Conservation (phyloP, 2,888 invertebrate species). For the Erebia aethiops region DNA sequence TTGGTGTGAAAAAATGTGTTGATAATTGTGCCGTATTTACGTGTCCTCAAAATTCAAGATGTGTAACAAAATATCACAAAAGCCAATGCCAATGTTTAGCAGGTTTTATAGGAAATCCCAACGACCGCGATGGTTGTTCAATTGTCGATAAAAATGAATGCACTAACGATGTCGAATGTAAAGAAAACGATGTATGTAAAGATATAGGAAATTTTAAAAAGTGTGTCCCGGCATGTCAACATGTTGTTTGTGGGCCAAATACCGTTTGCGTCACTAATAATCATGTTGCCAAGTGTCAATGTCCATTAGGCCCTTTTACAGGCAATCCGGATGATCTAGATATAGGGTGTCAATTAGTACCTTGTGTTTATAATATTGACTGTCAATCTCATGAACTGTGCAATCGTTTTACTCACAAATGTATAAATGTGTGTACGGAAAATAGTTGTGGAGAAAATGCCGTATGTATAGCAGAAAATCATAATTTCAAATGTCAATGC, state of each 20-base stretch:
- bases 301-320: constrained; percentile 92
- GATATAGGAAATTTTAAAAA: constrained; percentile 83
- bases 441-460: constrained; percentile 94
- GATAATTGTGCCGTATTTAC: constrained; percentile 91
- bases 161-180: constrained; percentile 90
- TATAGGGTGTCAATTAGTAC: constrained; percentile 90
- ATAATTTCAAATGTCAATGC: constrained; percentile 92
- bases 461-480: constrained; percentile 93
- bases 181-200: constrained; percentile 91
- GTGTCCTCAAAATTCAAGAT: constrained; percentile 92
- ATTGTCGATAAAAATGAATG: constrained; percentile 89
- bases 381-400: constrained; percentile 91
- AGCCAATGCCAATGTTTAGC: constrained; percentile 92
- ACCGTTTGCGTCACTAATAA: constrained; percentile 95
- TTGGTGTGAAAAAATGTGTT: constrained; percentile 92
- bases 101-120: constrained; percentile 94
- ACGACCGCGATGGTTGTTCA: constrained; percentile 93
- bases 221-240: constrained; percentile 91
- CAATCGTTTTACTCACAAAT: constrained; percentile 91
- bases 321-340: constrained; percentile 92
- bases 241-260: constrained; percentile 90
- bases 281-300: constrained; percentile 94
- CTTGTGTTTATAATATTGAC: constrained; percentile 93
- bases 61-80: constrained; percentile 87
- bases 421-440: constrained; percentile 90